These are phyloP conservation scores for Catharus fuscescens DNA, from an alignment of 2,113 vertebrate genomes.

Conservation along the genomic window DNA sequence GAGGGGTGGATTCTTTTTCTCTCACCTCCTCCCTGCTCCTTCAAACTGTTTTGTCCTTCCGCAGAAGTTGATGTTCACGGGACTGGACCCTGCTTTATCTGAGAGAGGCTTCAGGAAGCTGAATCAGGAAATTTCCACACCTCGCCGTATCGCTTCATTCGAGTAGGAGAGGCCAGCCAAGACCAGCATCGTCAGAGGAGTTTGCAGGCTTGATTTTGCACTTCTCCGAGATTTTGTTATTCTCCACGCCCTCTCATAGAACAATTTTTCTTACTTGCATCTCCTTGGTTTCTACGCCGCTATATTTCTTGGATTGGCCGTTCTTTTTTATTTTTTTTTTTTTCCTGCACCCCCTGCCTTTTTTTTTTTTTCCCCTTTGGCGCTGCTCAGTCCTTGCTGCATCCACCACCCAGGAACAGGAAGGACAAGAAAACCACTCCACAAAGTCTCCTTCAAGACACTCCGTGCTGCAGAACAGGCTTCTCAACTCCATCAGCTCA, in stretches of 20 bases:
- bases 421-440: constrained; percentile 59
- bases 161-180: constrained; percentile 36
- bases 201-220: constrained; percentile 52
- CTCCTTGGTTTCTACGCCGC: constrained; percentile 60
- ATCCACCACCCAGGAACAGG: constrained; percentile 58
- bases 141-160: constrained; percentile 24
- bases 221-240: constrained; percentile 36
- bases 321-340: background rate
- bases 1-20: constrained; percentile 57
- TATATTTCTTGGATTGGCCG: constrained; percentile 39
- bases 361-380: background rate
- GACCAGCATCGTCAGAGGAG: constrained; percentile 57
- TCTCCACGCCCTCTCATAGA: constrained; percentile 35
- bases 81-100: constrained; percentile 50
- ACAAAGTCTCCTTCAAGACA: constrained; percentile 56
- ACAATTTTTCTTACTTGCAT: constrained; percentile 15
- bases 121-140: constrained; percentile 40
- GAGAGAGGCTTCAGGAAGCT: constrained; percentile 52
- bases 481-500: constrained; percentile 1
- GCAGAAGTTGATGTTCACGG: constrained; percentile 77
- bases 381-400: constrained; percentile 48
- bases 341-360: too few relatives aligned
- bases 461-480: constrained; percentile 39
- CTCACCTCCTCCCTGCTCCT: background rate
- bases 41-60: constrained; percentile 74